Base-by-base conservation (phyloP, 2,888 invertebrate species). In the Drosophila limbata region DNA sequence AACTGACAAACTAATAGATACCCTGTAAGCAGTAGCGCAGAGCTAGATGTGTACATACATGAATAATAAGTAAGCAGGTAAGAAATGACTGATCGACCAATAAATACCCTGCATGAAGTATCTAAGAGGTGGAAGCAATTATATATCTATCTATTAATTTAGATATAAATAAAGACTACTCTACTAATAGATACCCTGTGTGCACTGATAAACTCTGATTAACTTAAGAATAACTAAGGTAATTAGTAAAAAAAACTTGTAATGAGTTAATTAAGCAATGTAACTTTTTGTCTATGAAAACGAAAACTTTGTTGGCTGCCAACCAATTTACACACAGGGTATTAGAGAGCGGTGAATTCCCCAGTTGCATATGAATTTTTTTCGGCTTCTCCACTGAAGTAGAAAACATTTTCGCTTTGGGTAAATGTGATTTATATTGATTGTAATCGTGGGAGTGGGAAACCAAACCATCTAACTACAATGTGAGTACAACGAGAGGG, bases 391-490 rank as follows among this genome's bases (percentile, higher is more conserved):
- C 64, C 78, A 71, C 69, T 73, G 87, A 85, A 89, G 84, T 85
- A 88, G 86, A 89, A 87, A 89, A 79, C 89, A 86, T 86, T 86
- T 83, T 86, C 86, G 89, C 89, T 89, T 89, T 90, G 83, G 88
- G 78, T 86, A 88, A 90, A 90, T 90, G 85, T 90, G 90, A 90
- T 90, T 90, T 89, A 90, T 90, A 90, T 90, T 90, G 89, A 87
- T 88, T 88, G 85, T 88, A 90, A 90, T 86, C 85, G 89, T 76
- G 78, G 83, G 86, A 81, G 81, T 74, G 87, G 73, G 83, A 57
- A 73, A 40, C 63, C 60, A 56, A 73, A 40, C 63, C 60, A 71
- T 75, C 79, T 70, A 78, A 73, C 80, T 72, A 79, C 74, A 79
- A 82, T 85, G 74, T 66, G 39, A 62, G 31, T 42, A 35, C 11